Percentiles rank a stretch among this genome's conserved stretches.
Evolutionary conservation across 2,888 invertebrate genomes (phyloP).

Genomic region (Malacosoma neustria): DNA sequence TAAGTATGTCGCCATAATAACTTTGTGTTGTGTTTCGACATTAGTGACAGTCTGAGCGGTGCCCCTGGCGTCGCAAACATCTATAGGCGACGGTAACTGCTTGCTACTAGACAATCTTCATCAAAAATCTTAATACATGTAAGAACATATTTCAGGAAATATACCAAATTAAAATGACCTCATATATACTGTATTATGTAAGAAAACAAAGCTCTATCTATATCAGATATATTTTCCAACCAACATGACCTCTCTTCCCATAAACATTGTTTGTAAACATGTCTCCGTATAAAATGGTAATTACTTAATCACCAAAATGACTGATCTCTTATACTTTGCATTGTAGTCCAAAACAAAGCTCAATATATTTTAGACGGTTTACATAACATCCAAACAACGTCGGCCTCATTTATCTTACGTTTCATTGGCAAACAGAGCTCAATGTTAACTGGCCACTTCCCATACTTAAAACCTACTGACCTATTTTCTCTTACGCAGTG

Average conservation of each 20-base stretch:
- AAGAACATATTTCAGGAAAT: too few relatives aligned
- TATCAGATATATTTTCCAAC: too few relatives aligned
- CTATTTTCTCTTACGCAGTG: constrained; percentile 48
- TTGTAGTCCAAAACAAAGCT: background rate
- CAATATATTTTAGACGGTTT: constrained; percentile 1
- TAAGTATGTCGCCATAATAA: too few relatives aligned
- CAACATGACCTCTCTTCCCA: background rate
- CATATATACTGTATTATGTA: too few relatives aligned
- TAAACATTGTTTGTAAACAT: background rate
- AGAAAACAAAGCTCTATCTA: background rate
- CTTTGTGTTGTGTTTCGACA: too few relatives aligned
- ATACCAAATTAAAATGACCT: too few relatives aligned
- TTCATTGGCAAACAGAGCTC: constrained; percentile 2
- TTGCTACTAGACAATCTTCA: too few relatives aligned
- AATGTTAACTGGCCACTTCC: constrained; percentile 1
- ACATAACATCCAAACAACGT: background rate
- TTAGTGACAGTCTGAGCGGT: too few relatives aligned
- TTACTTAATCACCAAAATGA: background rate
- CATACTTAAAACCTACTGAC: constrained; percentile 30
- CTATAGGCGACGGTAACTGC: too few relatives aligned
- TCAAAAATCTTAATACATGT: too few relatives aligned
- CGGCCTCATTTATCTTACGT: background rate
- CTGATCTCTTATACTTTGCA: background rate
- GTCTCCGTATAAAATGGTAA: background rate
- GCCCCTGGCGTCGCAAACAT: too few relatives aligned